These are phyloP conservation scores for Halichondria panicea DNA, from an alignment of 37 sponge, comb jelly and placozoan species.

Conservation along the genomic window DNA sequence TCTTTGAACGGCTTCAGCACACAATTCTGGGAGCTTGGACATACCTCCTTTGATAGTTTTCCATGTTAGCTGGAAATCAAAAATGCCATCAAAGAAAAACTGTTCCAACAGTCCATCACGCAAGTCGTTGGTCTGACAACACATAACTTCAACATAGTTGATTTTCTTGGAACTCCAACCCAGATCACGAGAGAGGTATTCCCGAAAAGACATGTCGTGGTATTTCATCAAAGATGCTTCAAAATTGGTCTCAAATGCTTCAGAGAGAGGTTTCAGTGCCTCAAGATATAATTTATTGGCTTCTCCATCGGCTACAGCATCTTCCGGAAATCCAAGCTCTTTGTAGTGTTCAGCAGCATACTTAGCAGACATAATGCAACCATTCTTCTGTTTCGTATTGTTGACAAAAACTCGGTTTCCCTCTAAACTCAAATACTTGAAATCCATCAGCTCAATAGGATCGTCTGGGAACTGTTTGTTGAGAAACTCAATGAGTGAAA, in stretches of 20 bases:
- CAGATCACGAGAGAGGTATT: conserved; percentile 10
- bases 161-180: conserved; percentile 20
- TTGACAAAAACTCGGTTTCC: conserved; percentile 39
- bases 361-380: conserved; percentile 6
- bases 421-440: conserved; percentile 2
- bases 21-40: not conserved
- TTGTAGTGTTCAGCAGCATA: conserved; percentile 16
- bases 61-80: not conserved
- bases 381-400: conserved; percentile 6
- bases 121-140: conserved; percentile 19
- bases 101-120: conserved; percentile 22
- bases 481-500: conserved; percentile 10
- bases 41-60: conserved; percentile 6
- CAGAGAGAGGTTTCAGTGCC: conserved; percentile 7
- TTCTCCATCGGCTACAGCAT: conserved; percentile 9
- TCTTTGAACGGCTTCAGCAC: not conserved
- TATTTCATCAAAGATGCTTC: conserved; percentile 19
- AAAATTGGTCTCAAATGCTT: conserved; percentile 13
- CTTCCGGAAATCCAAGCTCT: conserved; percentile 30
- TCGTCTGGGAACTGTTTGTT: not conserved
- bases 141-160: conserved; percentile 38
- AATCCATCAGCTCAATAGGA: conserved; percentile 16
- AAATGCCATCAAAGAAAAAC: not conserved
- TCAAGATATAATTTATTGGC: conserved; percentile 11
- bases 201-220: conserved; percentile 6